Evolutionary conservation across 2,888 invertebrate species (phyloP), one percentile per base, ranked within the genome.

Genomic region (Mesorhabditis belari): DNA sequence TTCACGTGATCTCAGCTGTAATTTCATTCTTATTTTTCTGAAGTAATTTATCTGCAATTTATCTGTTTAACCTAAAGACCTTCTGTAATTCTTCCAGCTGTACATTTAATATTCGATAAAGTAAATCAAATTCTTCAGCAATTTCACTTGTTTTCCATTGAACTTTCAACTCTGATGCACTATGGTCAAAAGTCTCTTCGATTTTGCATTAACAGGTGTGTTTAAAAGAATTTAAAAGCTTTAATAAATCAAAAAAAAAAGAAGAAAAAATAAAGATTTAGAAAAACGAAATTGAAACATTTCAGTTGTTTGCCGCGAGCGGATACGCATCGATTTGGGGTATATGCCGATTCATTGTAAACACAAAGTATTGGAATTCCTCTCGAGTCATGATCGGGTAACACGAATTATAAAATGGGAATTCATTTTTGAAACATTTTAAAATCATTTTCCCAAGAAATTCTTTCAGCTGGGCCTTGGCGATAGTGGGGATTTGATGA

Each of bases 351-450:
- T 65, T 26, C 71, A 76, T 57, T 76, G 77, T 58, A 71, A 77
- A 51, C 74, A 77, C 60, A 62, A 68, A 24, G 59, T 79, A 6
- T 57, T 79, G 19, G 75, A 79, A 56, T 77, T 73, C 57, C 76
- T 79, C 58, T 68, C 73, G 35, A 79, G 77, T 49, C 79, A 79
- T 67, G 76, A 77, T 61, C 69, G 69, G 72, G 74, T 77, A 21
- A 52, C n/a, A n/a, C n/a, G n/a, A n/a, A n/a, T 28, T 6, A 5
- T 12, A 25, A 17, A 12, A 57, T 49, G n/a, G 44, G 23, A 19
- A 19, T 49, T 58, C n/a, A 17, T 27, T 23, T 21, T 54, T 6
- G 21, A 25, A 12, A 55, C 1, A n/a, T 55, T 25, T 55, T 28
- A 9, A 55, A 55, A 55, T 28, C 23, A 55, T 5, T n/a, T n/a